phyloP scores from a whole-genome alignment of 2,888 invertebrate genomes.

The Zeuzera pyrina region DNA sequence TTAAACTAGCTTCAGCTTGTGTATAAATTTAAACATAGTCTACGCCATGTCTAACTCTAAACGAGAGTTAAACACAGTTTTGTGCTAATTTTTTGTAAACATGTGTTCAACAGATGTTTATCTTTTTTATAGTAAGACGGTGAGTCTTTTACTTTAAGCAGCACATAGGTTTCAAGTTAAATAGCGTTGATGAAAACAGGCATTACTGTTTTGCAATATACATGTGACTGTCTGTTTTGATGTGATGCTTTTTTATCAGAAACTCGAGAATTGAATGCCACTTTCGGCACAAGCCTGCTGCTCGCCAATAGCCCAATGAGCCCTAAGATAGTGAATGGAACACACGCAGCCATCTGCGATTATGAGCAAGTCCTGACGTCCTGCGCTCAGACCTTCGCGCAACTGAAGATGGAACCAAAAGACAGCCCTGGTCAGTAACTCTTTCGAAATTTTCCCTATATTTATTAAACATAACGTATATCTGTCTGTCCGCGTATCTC shows the following conservation, averaged over 20 bases:
- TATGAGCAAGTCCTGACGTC: slow-evolving; percentile 81
- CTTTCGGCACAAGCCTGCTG: slow-evolving; percentile 94
- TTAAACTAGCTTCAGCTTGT: no score
- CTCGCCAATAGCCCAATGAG: slow-evolving; percentile 97
- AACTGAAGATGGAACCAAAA: slow-evolving; percentile 80
- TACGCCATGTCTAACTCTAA: no score
- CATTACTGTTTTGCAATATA: not conserved
- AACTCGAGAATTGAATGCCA: slow-evolving; percentile 86
- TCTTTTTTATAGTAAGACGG: no score
- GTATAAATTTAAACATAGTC: no score
- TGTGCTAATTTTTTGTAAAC: no score
- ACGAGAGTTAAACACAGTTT: no score
- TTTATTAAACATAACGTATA: no score
- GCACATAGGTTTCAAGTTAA: not conserved
- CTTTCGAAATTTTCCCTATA: not conserved
- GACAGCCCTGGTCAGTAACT: slow-evolving; percentile 82
- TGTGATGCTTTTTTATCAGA: no score
- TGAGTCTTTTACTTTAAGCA: no score
- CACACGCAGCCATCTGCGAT: slow-evolving; percentile 93
- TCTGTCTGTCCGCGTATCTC: no score
- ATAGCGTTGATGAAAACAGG: no score
- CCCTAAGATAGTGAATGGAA: slow-evolving; percentile 96
- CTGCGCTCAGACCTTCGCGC: slow-evolving; percentile 80
- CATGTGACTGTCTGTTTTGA: not conserved
- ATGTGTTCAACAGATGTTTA: no score